A percentile compares a stretch with the other conserved stretches of the same genome.
phyloP scores from a whole-genome alignment of 2,113 vertebrate genomes.

The Macquaria ambigua region DNA sequence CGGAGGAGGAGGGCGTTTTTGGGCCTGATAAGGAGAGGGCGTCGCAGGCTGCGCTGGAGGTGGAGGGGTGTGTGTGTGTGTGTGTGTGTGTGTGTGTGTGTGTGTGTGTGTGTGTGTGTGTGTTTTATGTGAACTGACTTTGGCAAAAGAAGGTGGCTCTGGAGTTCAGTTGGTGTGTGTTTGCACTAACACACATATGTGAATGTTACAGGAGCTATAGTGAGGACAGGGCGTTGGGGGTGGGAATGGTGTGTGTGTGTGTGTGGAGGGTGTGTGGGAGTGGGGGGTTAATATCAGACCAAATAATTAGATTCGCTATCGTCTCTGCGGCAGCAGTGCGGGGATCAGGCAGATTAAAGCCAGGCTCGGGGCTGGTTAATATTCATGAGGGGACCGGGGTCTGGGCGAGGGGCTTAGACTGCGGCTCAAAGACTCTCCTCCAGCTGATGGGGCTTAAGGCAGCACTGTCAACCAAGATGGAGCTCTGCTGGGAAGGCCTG shows the following conservation, averaged over 20 bases:
- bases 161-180: constrained; percentile 48
- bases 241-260: constrained; percentile 24
- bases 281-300: constrained; percentile 92
- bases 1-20: constrained; percentile 79
- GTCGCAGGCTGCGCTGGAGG: constrained; percentile 70
- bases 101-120: constrained; percentile 19
- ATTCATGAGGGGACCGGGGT: constrained; percentile 91
- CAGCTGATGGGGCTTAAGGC: constrained; percentile 76
- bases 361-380: constrained; percentile 88
- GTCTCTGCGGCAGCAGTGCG: constrained; percentile 91
- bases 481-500: constrained; percentile 58
- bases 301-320: constrained; percentile 99
- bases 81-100: constrained; percentile 40
- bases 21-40: constrained; percentile 80
- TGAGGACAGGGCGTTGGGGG: constrained; percentile 40
- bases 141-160: constrained; percentile 49
- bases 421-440: constrained; percentile 79
- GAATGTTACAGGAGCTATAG: constrained; percentile 45
- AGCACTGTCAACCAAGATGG: constrained; percentile 71
- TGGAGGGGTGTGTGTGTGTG: constrained; percentile 35
- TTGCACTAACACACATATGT: constrained; percentile 20
- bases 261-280: constrained; percentile 31
- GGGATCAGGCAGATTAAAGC: constrained; percentile 98
- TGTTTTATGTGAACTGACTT: constrained; percentile 55
- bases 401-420: constrained; percentile 79